Evolutionary conservation across 2,888 invertebrate genomes (phyloP).

Genomic region (Dryomyza anilis): DNA sequence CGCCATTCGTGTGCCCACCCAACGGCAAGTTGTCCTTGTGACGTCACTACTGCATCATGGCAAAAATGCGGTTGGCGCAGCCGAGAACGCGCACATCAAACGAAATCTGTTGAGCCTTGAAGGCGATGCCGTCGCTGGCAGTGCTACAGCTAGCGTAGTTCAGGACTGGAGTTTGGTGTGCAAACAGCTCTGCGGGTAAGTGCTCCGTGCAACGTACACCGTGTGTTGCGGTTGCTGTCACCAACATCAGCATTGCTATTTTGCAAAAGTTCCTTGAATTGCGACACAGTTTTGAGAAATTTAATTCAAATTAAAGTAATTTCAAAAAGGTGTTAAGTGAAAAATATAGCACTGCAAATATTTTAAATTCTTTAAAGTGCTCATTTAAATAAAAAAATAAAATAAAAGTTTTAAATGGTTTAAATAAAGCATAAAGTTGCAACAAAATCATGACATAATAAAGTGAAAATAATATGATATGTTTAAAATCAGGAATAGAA

Average conservation of each 20-base stretch:
- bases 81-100: constrained; percentile 18
- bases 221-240: constrained; percentile 21
- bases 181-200: constrained; percentile 63
- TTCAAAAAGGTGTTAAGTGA: not conserved
- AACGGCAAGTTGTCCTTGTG: constrained; percentile 36
- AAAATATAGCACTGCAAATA: constrained; percentile 10
- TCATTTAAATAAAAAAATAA: constrained; percentile 13
- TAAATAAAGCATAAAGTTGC: too few species aligned
- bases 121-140: constrained; percentile 39
- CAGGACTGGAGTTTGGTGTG: constrained; percentile 62
- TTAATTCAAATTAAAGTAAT: not conserved
- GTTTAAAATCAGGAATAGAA: too few species aligned
- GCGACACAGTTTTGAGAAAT: too few species aligned
- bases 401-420: not conserved
- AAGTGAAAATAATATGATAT: too few species aligned
- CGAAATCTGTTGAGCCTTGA: constrained; percentile 46
- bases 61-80: constrained; percentile 16
- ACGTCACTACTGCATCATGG: constrained; percentile 46
- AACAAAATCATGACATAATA: too few species aligned
- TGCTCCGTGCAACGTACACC: constrained; percentile 30
- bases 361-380: too few species aligned
- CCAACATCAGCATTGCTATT: too few species aligned
- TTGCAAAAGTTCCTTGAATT: too few species aligned
- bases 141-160: constrained; percentile 56
- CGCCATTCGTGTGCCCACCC: constrained; percentile 26